Percentiles rank a stretch among this genome's conserved stretches.
Conservation (phyloP, 1,140 invertebrate species). For the Periplaneta americana region DNA sequence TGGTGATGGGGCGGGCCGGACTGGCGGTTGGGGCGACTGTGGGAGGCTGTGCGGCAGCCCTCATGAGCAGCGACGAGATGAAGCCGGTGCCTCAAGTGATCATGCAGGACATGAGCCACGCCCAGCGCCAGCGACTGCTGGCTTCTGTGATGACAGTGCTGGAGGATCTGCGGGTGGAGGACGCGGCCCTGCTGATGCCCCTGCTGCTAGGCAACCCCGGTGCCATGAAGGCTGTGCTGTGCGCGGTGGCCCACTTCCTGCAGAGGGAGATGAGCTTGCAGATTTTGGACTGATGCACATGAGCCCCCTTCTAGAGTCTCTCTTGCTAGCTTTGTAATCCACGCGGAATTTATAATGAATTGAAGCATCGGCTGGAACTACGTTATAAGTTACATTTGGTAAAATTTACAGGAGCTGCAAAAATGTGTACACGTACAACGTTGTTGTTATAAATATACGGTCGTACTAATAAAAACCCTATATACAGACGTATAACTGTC, state of each 20-base stretch:
- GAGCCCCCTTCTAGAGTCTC: too few relatives aligned
- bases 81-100: conserved; percentile 27
- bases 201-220: conserved; percentile 20
- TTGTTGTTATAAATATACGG: too few relatives aligned
- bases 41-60: conserved; percentile 15
- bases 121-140: conserved; percentile 21
- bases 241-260: conserved; percentile 23
- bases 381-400: too few relatives aligned
- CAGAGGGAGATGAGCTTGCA: conserved; percentile 21
- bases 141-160: conserved; percentile 18
- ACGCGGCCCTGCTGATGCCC: conserved; percentile 17
- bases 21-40: conserved; percentile 21
- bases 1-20: background rate
- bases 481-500: too few relatives aligned
- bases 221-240: conserved; percentile 21
- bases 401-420: too few relatives aligned
- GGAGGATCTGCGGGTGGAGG: conserved; percentile 19
- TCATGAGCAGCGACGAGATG: conserved; percentile 22
- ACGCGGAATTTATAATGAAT: too few relatives aligned
- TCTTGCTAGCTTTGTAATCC: background rate
- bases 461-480: too few relatives aligned
- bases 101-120: conserved; percentile 24
- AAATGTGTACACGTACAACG: too few relatives aligned
- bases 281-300: conserved; percentile 15
- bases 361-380: too few relatives aligned